phyloP scores from a whole-genome alignment of 2,113 vertebrate species.

The Pseudonaja textilis region DNA sequence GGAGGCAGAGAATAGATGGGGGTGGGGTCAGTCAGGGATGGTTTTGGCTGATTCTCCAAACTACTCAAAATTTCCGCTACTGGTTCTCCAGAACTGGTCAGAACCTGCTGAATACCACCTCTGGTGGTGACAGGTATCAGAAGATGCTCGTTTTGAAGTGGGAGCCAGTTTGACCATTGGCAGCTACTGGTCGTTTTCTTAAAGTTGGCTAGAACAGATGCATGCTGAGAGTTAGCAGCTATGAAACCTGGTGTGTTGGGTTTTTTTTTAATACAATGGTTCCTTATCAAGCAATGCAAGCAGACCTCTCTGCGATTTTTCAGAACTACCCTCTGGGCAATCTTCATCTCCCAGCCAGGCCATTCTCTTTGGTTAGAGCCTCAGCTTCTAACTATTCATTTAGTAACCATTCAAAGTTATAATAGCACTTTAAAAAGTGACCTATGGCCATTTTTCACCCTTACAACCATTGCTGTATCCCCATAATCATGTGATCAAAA shows the following conservation, averaged over 20 bases:
- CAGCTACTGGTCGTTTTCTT: neutral
- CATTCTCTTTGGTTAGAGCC: constrained; percentile 10
- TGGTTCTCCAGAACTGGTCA: no score
- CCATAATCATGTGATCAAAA: no score
- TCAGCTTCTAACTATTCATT: no score
- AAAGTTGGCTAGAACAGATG: neutral
- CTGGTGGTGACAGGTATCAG: neutral
- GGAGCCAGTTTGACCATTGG: neutral
- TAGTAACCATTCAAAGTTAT: no score
- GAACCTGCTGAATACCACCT: no score
- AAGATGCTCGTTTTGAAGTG: constrained; percentile 4
- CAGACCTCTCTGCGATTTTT: neutral
- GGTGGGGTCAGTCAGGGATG: no score
- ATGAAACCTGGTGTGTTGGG: neutral
- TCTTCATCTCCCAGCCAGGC: neutral
- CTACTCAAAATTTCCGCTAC: no score
- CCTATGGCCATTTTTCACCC: no score
- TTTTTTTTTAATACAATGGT: neutral
- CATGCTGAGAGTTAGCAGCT: neutral
- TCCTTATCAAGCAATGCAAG: constrained; percentile 3
- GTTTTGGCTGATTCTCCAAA: no score
- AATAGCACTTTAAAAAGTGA: no score
- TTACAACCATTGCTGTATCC: no score
- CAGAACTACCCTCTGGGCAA: neutral
- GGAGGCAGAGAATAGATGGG: no score